Percentiles rank a stretch among this genome's conserved stretches.
phyloP scores from a whole-genome alignment of 1,140 invertebrate species.

The Ganaspis sp. region DNA sequence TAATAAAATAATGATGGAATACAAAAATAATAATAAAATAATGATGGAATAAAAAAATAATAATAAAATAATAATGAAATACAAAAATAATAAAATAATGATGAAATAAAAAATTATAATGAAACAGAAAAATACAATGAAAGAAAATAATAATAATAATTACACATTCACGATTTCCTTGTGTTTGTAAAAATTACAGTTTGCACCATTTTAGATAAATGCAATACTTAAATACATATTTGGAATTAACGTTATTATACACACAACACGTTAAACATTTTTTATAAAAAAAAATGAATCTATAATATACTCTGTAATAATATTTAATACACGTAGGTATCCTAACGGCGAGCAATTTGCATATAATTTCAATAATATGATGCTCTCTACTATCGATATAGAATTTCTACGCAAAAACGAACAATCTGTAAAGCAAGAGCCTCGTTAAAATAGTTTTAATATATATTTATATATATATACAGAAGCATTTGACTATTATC shows the following conservation, averaged over 20 bases:
- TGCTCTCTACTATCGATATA: background rate
- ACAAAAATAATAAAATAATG: too few species aligned
- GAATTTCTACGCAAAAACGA: constrained; percentile 13
- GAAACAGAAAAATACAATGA: too few species aligned
- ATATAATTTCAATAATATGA: constrained; percentile 4
- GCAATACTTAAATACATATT: background rate
- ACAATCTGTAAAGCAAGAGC: constrained; percentile 9
- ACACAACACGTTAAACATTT: constrained; percentile 5
- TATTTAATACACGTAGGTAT: constrained; percentile 1
- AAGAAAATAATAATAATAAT: too few species aligned
- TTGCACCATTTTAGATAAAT: background rate
- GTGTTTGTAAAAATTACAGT: background rate
- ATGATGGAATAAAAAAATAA: too few species aligned
- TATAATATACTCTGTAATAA: background rate
- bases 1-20: too few species aligned
- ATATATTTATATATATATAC: background rate
- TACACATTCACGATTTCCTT: too few species aligned
- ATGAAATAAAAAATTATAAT: too few species aligned
- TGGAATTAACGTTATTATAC: constrained; percentile 4
- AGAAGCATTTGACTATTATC: background rate
- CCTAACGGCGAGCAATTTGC: constrained; percentile 1
- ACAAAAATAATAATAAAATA: too few species aligned
- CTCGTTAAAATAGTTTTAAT: background rate
- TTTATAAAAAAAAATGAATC: constrained; percentile 11
- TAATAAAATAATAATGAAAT: too few species aligned